Evolutionary conservation across 2,888 invertebrate species (phyloP), one percentile per base, ranked within the genome.

Genomic region (Lycocerus yunnanus): DNA sequence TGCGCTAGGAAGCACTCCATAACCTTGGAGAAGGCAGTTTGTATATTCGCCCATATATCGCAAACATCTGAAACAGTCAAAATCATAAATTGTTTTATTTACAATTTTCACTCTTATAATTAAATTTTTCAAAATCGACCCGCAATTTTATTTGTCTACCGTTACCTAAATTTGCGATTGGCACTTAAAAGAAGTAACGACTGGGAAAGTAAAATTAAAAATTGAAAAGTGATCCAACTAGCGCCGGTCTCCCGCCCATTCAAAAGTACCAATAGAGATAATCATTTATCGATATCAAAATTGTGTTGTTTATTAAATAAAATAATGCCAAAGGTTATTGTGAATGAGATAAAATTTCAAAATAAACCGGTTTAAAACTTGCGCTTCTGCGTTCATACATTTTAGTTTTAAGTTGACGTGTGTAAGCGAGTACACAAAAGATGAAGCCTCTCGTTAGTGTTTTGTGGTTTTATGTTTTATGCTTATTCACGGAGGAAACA

Each of bases 11-110:
- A 95, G 88, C 0, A 95, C 95, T 0, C 95, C 95, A 86, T 95
- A 95, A 14, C 95, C 95, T 87, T 95, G 94, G 78, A 95, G 90
- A 16, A 95, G 89, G 84, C 95, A 95, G 88, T 93, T 95, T 60
- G 93, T 92, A 87, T 94, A 95, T 60, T 93, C 92, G 6, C 90
- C 90, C 93, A 95, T 95, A 87, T 93, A 94, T 73, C 94, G 92
- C 74, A 96, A 89, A 84, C 95, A 95, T 84, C 93, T 92, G 81
- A 43, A 83, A 81, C 21, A 13, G 4, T n/a, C 0, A 43, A 43
- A 43, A 5, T 43, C 1, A 43, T 1, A 15, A 16, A 8, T 20
- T n/a, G 16, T 65, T 65, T 65, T 13, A 8, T 10, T 20, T 13
- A 1, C 21, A 8, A 21, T n/a, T n/a, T n/a, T n/a, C n/a, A n/a